Conservation (phyloP, 2,113 vertebrate genomes). For the Delphinapterus leucas region DNA sequence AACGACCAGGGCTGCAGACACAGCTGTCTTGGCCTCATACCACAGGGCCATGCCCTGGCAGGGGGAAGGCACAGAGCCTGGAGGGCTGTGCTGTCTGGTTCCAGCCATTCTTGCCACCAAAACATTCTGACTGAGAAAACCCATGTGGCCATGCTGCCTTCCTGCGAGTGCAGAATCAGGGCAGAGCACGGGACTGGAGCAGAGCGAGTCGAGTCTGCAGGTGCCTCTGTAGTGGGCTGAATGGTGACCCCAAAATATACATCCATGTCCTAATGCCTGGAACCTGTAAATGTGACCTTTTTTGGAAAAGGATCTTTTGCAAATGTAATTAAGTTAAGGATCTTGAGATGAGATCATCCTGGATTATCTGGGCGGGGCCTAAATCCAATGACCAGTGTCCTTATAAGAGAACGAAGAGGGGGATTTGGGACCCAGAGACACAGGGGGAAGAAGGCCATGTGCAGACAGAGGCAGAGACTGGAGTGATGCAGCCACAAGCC, state of each 20-base stretch:
- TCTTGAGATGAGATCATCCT: not conserved
- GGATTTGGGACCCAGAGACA: not conserved
- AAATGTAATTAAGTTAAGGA: not conserved
- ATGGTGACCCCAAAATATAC: not conserved
- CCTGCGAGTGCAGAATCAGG: not conserved
- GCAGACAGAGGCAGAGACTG: not conserved
- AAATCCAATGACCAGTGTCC: not conserved
- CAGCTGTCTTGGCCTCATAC: not conserved
- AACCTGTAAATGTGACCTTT: not conserved
- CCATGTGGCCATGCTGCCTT: not conserved
- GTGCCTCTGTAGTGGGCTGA: not conserved
- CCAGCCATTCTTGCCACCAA: not conserved
- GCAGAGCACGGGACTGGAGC: no score
- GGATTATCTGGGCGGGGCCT: not conserved
- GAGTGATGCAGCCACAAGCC: not conserved
- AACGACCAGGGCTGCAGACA: not conserved
- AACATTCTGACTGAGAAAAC: not conserved
- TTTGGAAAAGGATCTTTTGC: not conserved
- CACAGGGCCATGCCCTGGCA: fast-evolving
- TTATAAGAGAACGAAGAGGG: not conserved
- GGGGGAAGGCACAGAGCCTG: not conserved
- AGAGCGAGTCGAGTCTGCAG: not conserved
- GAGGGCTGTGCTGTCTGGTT: not conserved
- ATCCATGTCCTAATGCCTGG: not conserved
- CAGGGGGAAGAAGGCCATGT: not conserved